Base-by-base conservation (phyloP, 1,140 invertebrate genomes). In the Drepana arcuata region DNA sequence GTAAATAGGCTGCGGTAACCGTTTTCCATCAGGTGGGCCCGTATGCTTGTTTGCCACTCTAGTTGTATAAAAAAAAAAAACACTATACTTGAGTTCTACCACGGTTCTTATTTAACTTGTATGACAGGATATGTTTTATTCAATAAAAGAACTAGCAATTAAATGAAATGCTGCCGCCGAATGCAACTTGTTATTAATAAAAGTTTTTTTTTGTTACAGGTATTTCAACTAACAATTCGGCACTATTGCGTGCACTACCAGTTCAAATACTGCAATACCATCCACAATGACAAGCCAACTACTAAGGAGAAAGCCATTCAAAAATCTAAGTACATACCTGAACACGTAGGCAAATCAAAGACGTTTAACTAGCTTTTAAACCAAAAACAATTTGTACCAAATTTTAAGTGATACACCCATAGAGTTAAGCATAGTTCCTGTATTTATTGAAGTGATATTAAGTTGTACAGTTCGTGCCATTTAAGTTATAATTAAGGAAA, bases 361-460 rank as follows among this genome's bases (percentile, higher is more conserved):
- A 49, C 37, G 27, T 33, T 34, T 24, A 51, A 34, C 43, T 25
- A 37, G 26, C 32, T 18, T 40, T 15, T 12, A 51, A 39, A 41
- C 31, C 35, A 48, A 45, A 38, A 34, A 42, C 40, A 33, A 46
- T 15, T 25, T 26, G 27, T 26, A n/a, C 26, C 18, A 48, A 48
- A 60, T 48, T 40, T 47, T 56, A 41, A 65, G 58, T 62, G 50
- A 59, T 48, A 48, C 42, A 49, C 33, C 14, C 25, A 31, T 48
- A 42, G 48, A 50, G 40, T 41, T 38, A 46, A 42, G 34, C 34
- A 30, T 59, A 52, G 58, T 70, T 72, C 62, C 61, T 68, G 54
- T 46, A 36, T 52, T 57, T 60, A 51, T 51, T 49, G 34, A 35
- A 64, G 71, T 78, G 66, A 75, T 78, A 78, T 65, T 62, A 62